phyloP scores from a whole-genome alignment of 2,888 invertebrate genomes.

The Iselma pallidipennis region DNA sequence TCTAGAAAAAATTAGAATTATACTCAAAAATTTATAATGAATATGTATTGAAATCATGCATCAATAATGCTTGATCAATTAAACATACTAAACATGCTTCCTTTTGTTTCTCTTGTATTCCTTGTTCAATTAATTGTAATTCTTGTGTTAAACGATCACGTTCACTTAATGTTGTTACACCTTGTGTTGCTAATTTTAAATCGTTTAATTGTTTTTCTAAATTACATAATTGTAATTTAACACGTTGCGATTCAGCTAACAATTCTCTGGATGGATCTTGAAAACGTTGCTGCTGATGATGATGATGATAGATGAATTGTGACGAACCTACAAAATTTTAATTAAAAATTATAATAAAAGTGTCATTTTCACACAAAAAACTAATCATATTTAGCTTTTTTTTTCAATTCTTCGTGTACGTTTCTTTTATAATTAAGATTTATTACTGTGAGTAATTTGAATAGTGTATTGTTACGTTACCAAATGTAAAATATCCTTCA shows the following conservation, averaged over 20 bases:
- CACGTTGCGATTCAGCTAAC: slow-evolving; percentile 63
- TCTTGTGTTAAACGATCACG: slow-evolving; percentile 64
- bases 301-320: slow-evolving; percentile 48
- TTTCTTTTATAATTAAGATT: background rate
- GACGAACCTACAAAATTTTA: slow-evolving; percentile 43
- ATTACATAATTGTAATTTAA: slow-evolving; percentile 63
- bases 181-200: slow-evolving; percentile 61
- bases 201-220: slow-evolving; percentile 66
- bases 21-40: slow-evolving; percentile 1
- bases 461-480: slow-evolving; percentile 36
- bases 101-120: slow-evolving; percentile 65
- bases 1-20: slow-evolving; percentile 41
- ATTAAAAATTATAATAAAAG: no score
- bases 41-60: background rate
- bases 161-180: slow-evolving; percentile 58
- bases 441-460: no score
- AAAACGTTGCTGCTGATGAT: no score
- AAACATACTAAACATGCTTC: slow-evolving; percentile 58
- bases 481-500: slow-evolving; percentile 59
- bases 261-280: slow-evolving; percentile 55
- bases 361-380: background rate
- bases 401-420: background rate
- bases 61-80: background rate
- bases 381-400: background rate
- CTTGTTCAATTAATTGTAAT: slow-evolving; percentile 64